Evolutionary conservation across 2,113 vertebrate species (phyloP).

Genomic region (Crotalus viridis): DNA sequence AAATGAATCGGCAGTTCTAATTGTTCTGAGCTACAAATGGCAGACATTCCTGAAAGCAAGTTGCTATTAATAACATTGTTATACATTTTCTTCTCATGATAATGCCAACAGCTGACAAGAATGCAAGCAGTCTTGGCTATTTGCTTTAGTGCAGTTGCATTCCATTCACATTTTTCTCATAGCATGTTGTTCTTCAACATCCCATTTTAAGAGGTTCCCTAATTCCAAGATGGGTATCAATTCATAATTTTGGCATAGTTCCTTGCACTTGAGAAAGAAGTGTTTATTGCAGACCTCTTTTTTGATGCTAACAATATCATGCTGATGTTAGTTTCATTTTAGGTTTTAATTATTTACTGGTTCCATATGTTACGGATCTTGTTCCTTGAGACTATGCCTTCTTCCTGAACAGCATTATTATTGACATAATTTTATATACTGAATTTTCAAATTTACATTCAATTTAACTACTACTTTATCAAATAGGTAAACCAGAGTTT

Average conservation of each 20-base stretch:
- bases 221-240: not conserved
- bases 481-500: not conserved
- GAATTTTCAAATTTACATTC: not conserved
- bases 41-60: constrained; percentile 59
- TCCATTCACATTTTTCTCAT: constrained; percentile 64
- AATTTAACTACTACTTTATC: not conserved
- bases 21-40: constrained; percentile 56
- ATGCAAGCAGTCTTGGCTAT: constrained; percentile 69
- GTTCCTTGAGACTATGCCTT: not conserved
- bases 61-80: constrained; percentile 76
- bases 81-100: constrained; percentile 67
- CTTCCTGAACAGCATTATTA: not conserved
- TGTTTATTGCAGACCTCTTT: not conserved
- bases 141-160: constrained; percentile 59
- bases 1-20: constrained; percentile 42
- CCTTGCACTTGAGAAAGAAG: not conserved
- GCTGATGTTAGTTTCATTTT: not conserved
- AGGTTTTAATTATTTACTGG: not conserved
- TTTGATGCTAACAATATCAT: not conserved
- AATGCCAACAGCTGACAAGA: constrained; percentile 74
- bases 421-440: not conserved
- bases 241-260: not conserved
- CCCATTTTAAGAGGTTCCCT: constrained; percentile 32
- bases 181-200: constrained; percentile 43
- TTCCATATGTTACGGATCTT: not conserved